phyloP scores from a whole-genome alignment of 2,113 vertebrate species.

The Oreotrochilus melanogaster region DNA sequence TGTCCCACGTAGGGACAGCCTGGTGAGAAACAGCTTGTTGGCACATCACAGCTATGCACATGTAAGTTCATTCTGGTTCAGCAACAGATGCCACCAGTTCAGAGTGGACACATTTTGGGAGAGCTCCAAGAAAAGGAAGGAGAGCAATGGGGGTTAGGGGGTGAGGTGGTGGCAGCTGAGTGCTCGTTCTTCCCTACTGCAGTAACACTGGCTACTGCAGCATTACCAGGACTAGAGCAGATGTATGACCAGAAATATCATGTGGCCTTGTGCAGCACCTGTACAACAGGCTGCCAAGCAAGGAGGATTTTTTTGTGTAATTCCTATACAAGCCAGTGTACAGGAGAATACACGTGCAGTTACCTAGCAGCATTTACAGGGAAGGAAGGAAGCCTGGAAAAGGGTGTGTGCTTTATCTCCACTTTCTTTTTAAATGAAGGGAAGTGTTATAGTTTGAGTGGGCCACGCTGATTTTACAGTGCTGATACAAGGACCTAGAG shows the following conservation, averaged over 20 bases:
- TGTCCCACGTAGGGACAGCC: background rate
- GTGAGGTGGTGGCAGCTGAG: background rate
- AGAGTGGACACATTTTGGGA: background rate
- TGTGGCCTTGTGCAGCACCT: background rate
- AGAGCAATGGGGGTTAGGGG: background rate
- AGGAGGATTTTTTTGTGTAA: background rate
- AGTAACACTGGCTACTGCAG: background rate
- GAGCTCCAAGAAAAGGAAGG: background rate
- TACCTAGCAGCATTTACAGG: background rate
- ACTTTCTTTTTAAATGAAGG: background rate
- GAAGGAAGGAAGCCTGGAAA: background rate
- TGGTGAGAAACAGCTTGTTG: background rate
- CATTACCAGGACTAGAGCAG: rapidly evolving
- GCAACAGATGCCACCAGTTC: conserved; percentile 15
- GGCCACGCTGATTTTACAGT: no score
- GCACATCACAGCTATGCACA: background rate
- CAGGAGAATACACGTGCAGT: background rate
- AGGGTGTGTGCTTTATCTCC: background rate
- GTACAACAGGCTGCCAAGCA: background rate
- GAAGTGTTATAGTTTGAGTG: no score
- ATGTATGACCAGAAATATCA: rapidly evolving
- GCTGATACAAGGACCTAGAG: no score
- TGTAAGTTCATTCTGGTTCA: background rate
- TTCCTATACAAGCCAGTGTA: background rate
- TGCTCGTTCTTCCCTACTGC: background rate